Conservation (phyloP, 2,113 vertebrate genomes). For the Pterophyllum scalare region DNA sequence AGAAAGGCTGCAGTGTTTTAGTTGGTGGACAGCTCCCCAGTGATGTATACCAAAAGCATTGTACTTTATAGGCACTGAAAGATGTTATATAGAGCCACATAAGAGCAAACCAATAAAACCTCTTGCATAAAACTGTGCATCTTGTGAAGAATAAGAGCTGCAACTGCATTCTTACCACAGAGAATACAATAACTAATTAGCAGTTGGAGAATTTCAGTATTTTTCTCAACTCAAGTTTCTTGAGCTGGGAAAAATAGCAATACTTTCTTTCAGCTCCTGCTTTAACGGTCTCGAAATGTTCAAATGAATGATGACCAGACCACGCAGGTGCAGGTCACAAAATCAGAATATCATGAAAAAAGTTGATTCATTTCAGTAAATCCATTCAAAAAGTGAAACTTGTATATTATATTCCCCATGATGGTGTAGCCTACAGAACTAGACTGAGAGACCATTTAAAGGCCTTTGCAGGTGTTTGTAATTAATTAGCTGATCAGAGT, state of each 20-base stretch:
- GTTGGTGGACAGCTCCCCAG: background rate
- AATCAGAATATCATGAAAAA: too few species aligned
- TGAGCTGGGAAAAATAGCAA: too few species aligned
- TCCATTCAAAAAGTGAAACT: too few species aligned
- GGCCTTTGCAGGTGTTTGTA: too few species aligned
- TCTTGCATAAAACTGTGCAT: background rate
- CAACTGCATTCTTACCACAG: background rate
- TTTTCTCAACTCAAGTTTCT: background rate
- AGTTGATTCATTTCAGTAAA: too few species aligned
- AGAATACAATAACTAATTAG: background rate
- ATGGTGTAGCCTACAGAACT: too few species aligned
- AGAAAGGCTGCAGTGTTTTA: background rate
- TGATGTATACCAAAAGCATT: background rate
- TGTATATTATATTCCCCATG: too few species aligned
- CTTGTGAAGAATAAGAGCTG: background rate
- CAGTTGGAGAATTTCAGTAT: background rate
- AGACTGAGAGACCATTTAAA: too few species aligned
- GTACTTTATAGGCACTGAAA: background rate
- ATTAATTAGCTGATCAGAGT: too few species aligned
- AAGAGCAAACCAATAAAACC: background rate
- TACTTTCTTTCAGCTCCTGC: too few species aligned
- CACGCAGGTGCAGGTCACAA: too few species aligned
- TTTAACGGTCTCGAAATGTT: background rate
- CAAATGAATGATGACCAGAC: background rate
- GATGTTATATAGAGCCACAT: background rate